These are phyloP conservation scores for Camponotus pennsylvanicus DNA, from an alignment of 1,140 invertebrate species.

Conservation along the genomic window DNA sequence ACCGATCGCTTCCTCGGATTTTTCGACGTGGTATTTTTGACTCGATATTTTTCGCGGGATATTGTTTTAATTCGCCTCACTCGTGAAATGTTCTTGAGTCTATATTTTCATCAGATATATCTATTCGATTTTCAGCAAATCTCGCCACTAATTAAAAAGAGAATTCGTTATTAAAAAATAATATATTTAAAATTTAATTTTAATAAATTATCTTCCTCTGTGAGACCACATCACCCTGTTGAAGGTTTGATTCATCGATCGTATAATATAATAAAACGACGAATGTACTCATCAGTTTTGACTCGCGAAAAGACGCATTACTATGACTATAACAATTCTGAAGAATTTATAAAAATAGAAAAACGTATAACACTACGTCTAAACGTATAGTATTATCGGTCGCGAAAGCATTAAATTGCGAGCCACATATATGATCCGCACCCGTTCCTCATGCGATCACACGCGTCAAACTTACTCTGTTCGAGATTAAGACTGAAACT, in stretches of 20 bases:
- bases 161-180: neutral
- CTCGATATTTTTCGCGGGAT: neutral
- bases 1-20: neutral
- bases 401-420: neutral
- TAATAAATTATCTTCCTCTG: neutral
- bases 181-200: neutral
- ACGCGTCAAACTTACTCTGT: neutral
- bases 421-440: neutral
- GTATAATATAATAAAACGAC: neutral
- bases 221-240: neutral
- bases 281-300: neutral
- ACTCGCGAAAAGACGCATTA: neutral
- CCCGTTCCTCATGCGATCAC: neutral
- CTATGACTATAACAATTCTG: neutral
- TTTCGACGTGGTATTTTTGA: neutral
- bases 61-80: neutral
- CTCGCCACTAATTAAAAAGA: neutral
- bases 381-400: neutral
- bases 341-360: neutral
- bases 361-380: neutral
- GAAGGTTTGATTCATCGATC: neutral
- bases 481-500: neutral
- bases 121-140: neutral
- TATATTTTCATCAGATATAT: neutral
- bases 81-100: neutral